phyloP scores from a whole-genome alignment of 2,113 vertebrate species.

The Leptodactylus fuscus region DNA sequence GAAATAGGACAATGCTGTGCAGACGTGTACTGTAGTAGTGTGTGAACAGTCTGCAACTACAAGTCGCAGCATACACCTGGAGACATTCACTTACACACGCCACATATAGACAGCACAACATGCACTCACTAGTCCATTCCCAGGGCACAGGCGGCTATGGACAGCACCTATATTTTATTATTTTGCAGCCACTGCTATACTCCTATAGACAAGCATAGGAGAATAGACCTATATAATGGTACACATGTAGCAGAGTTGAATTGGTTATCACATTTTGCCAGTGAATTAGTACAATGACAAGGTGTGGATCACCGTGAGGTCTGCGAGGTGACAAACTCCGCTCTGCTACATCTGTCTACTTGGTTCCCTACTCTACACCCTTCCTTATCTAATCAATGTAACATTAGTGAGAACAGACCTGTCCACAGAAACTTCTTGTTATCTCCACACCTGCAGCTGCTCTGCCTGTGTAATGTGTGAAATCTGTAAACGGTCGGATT shows the following conservation, averaged over 20 bases:
- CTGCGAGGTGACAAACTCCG: not conserved
- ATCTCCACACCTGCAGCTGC: not conserved
- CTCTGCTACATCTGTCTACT: not conserved
- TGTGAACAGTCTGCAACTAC: not conserved
- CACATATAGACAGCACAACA: too few relatives aligned
- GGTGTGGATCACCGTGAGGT: not conserved
- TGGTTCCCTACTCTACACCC: not conserved
- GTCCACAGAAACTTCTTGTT: not conserved
- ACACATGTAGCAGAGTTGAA: not conserved
- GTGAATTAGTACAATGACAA: not conserved
- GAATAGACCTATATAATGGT: too few relatives aligned
- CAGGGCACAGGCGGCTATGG: too few relatives aligned
- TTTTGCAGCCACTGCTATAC: too few relatives aligned
- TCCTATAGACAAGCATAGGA: too few relatives aligned
- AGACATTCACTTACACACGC: too few relatives aligned
- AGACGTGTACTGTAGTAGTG: not conserved
- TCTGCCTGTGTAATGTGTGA: not conserved
- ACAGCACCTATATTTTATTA: too few relatives aligned
- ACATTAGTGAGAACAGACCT: not conserved
- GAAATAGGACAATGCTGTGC: not conserved
- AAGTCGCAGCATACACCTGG: not conserved
- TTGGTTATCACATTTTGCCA: not conserved
- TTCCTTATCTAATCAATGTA: slow-evolving; percentile 6
- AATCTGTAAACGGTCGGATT: not conserved
- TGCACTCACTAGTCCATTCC: too few relatives aligned